Evolutionary conservation across 2,888 invertebrate genomes (phyloP), one percentile per base, ranked within the genome.

Genomic region (Hemistola chrysoprasaria): DNA sequence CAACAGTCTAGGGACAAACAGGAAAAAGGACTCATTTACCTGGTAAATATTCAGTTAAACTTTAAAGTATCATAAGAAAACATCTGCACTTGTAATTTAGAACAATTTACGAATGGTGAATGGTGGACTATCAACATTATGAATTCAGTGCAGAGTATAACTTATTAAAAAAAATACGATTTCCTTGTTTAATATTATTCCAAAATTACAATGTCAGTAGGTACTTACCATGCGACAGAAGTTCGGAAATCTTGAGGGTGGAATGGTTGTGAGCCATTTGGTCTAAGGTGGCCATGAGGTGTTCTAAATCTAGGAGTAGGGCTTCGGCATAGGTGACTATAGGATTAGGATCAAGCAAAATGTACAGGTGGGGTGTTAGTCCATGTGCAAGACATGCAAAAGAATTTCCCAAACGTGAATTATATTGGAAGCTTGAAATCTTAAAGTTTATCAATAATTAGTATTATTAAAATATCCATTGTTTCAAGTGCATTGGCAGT

Each of bases 321-420:
- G 89, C 79, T 80, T 90, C 90, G 55, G 90, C 89, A 62, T 90
- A 90, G 64, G 90, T 88, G 75, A 85, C 90, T 90, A 79, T 62
- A 63, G 75, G 71, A 72, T 65, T 59, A 57, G 71, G 75, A 74
- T 63, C 55, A 83, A 83, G 83, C 83, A 59, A 64, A 69, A 65
- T 72, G 67, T 72, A 70, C 65, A 70, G 70, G 71, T 53, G 47
- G 73, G 71, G 67, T 73, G 68, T 69, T 70, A 62, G 71, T 69
- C 88, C 88, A 78, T 81, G 87, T 87, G 87, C 86, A 82, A 88
- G 88, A 88, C 87, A 88, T 88, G 87, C 87, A 85, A 88, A 83
- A 80, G 65, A 83, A 76, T 69, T 72, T 65, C 60, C 74, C 72
- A 71, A 47, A 43, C 28, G 50, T 58, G 52, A 47, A 31, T 39